A percentile compares a stretch with the other conserved stretches of the same genome.
Evolutionary conservation across 2,113 vertebrate species (phyloP).

Genomic region (Butorides virescens): DNA sequence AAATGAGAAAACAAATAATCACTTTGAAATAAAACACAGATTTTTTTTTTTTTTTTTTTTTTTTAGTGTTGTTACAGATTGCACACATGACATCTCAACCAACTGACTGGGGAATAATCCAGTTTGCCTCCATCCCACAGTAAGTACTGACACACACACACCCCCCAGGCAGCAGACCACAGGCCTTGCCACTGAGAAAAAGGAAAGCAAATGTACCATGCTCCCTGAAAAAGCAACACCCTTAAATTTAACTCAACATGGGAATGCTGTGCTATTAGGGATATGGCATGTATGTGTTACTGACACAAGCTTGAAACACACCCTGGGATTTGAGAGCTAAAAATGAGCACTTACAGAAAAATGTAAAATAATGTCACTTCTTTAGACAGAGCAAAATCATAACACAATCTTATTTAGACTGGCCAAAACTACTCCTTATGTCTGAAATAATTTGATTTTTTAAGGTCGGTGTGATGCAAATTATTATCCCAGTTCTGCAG

Average conservation of each 20-base stretch:
- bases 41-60: not conserved
- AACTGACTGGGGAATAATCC: not conserved
- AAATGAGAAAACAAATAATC: not conserved
- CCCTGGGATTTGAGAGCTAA: not conserved
- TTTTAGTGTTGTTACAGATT: not conserved
- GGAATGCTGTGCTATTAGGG: not conserved
- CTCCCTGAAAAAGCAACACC: not conserved
- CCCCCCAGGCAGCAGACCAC: not conserved
- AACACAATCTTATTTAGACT: not conserved
- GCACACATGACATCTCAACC: not conserved
- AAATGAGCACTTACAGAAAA: not conserved
- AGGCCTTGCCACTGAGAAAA: not conserved
- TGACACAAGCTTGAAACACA: not conserved
- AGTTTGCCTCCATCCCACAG: not conserved
- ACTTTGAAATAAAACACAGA: not conserved
- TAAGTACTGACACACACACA: not conserved
- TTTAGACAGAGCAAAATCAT: not conserved
- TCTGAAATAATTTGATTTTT: constrained; percentile 6
- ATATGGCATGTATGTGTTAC: not conserved
- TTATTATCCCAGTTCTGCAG: not conserved
- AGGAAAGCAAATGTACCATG: not conserved
- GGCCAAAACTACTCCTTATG: not conserved
- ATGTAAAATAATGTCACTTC: not conserved
- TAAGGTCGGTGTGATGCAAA: not conserved
- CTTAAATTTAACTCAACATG: not conserved